phyloP scores from a whole-genome alignment of 2,888 invertebrate genomes.

The Phengaris alcon region DNA sequence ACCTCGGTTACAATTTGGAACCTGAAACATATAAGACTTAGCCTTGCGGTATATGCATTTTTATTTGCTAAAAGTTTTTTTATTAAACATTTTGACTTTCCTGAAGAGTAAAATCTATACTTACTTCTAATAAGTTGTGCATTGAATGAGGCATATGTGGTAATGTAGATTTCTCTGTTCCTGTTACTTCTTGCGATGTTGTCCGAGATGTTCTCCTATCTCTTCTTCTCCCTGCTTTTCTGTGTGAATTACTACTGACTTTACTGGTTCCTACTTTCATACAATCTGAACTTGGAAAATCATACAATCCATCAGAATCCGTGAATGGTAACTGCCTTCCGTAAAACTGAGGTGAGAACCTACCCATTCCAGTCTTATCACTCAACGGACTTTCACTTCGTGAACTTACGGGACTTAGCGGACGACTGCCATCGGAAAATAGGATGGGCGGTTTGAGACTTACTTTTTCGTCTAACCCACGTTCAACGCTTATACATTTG shows the following conservation, averaged over 20 bases:
- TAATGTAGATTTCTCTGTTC: conserved; percentile 77
- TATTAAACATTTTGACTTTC: too few species aligned
- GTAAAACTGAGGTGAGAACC: conserved; percentile 86
- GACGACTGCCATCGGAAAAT: conserved; percentile 80
- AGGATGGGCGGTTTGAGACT: conserved; percentile 71
- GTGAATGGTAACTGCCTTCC: conserved; percentile 85
- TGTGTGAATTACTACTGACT: conserved; percentile 71
- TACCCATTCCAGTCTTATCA: conserved; percentile 83
- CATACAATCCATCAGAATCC: conserved; percentile 89
- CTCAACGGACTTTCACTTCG: conserved; percentile 88
- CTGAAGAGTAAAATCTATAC: conserved; percentile 20
- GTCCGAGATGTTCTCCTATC: conserved; percentile 81
- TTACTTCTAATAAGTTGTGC: conserved; percentile 81
- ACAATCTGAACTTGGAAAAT: conserved; percentile 88
- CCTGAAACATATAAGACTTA: conserved; percentile 44
- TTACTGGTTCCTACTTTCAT: conserved; percentile 77
- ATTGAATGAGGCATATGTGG: conserved; percentile 75
- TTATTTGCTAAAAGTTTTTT: too few species aligned
- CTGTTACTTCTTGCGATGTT: conserved; percentile 64
- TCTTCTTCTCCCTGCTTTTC: conserved; percentile 81
- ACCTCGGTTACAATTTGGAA: conserved; percentile 63
- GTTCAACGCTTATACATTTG: conserved; percentile 78
- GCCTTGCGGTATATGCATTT: too few species aligned
- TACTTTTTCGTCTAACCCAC: conserved; percentile 70
- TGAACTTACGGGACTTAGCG: conserved; percentile 86